Evolutionary conservation across 2,888 invertebrate species (phyloP).

Genomic region (Gymnocheta viridis): DNA sequence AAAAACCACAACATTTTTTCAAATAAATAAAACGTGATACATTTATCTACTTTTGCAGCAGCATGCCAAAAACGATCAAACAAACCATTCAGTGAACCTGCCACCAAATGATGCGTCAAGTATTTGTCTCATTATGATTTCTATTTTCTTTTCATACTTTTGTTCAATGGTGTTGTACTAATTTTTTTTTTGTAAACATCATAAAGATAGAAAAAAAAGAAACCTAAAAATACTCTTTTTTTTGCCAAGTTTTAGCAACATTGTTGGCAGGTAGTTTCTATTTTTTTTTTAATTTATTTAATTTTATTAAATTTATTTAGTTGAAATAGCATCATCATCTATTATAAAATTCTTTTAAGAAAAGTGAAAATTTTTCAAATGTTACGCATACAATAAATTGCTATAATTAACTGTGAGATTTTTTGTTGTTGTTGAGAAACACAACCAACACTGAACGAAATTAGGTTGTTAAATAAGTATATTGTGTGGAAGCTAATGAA

Average conservation of each 20-base stretch:
- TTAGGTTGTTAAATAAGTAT: not conserved
- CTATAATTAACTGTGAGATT: slow-evolving; percentile 25
- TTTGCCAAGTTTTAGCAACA: slow-evolving; percentile 59
- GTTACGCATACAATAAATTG: slow-evolving; percentile 18
- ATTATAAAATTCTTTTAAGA: slow-evolving; percentile 8
- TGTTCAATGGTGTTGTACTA: slow-evolving; percentile 5
- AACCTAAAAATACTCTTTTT: not conserved
- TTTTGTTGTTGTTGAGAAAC: not conserved
- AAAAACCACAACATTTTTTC: not conserved
- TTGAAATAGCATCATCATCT: slow-evolving; percentile 33
- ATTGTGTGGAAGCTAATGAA: no score
- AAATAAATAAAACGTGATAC: slow-evolving; percentile 42
- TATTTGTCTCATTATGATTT: not conserved
- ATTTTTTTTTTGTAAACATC: not conserved
- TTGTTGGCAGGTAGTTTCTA: slow-evolving; percentile 60
- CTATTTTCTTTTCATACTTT: not conserved
- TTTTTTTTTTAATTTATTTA: slow-evolving; percentile 8
- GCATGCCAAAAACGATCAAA: not conserved
- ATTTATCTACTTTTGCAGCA: not conserved
- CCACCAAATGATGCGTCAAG: slow-evolving; percentile 10
- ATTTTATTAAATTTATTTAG: slow-evolving; percentile 22
- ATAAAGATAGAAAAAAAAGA: not conserved
- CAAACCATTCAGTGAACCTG: not conserved
- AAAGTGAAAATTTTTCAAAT: slow-evolving; percentile 17
- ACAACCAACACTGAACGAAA: slow-evolving; percentile 28